Evolutionary conservation across 1,140 invertebrate genomes (phyloP).

Genomic region (Drosophila biarmipes): DNA sequence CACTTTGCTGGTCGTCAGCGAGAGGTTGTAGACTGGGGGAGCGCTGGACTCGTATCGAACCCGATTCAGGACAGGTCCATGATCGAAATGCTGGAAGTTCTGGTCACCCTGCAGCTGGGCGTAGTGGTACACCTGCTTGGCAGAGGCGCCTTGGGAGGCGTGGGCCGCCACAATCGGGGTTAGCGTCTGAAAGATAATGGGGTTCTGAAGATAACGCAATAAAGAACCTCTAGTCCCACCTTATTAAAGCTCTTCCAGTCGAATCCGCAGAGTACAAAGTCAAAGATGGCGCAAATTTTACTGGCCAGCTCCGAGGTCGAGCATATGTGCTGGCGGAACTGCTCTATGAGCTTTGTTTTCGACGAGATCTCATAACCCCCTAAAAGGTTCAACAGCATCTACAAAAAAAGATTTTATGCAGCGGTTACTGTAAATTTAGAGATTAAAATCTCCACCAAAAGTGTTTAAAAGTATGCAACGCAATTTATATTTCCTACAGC

Average conservation of each 20-base stretch:
- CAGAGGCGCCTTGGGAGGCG: conserved; percentile 51
- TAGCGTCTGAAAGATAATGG: conserved; percentile 20
- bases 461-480: too few relatives aligned
- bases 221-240: conserved; percentile 6
- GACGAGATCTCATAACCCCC: conserved; percentile 40
- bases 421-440: not conserved
- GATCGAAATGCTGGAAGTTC: conserved; percentile 32
- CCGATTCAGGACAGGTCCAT: conserved; percentile 21
- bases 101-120: conserved; percentile 32
- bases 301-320: not conserved
- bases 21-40: conserved; percentile 45
- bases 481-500: too few relatives aligned
- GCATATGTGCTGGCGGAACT: conserved; percentile 51
- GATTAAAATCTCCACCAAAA: too few relatives aligned
- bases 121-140: conserved; percentile 44
- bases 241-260: conserved; percentile 49
- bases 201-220: not conserved
- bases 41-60: not conserved
- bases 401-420: not conserved
- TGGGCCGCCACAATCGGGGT: conserved; percentile 43
- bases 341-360: conserved; percentile 24
- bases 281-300: conserved; percentile 48
- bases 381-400: conserved; percentile 43
- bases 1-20: conserved; percentile 13
- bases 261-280: conserved; percentile 55